These are phyloP conservation scores for Acyrthosiphon pisum DNA, from an alignment of 1,140 invertebrate species.

Conservation along the genomic window DNA sequence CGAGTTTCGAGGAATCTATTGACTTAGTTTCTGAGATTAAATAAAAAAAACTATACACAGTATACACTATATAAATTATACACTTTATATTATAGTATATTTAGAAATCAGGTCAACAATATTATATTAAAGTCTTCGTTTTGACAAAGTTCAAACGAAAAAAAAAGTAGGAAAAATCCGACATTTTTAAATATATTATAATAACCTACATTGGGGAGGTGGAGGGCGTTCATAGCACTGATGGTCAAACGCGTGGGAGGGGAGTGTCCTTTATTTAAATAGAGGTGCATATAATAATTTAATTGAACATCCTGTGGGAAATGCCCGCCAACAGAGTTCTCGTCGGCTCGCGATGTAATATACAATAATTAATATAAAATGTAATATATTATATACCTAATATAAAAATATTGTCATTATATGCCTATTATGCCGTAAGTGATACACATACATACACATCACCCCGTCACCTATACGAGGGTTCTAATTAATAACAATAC, in stretches of 20 bases:
- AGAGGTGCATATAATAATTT: neutral
- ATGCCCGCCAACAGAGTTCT: neutral
- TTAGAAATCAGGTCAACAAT: no score
- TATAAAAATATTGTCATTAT: neutral
- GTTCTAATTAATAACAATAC: neutral
- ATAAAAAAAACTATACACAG: no score
- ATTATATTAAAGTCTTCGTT: neutral
- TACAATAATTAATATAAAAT: neutral
- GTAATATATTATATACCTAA: neutral
- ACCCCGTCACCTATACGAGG: no score
- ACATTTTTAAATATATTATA: neutral
- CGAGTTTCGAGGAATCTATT: neutral
- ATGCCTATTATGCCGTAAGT: no score
- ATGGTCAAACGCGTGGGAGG: neutral
- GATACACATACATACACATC: no score
- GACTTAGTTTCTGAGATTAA: neutral
- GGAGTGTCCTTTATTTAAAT: neutral
- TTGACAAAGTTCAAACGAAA: no score
- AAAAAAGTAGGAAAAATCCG: neutral
- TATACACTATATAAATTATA: no score
- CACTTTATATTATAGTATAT: no score
- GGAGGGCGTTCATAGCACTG: neutral
- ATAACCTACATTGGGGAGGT: neutral
- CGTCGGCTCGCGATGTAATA: neutral
- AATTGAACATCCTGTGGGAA: conserved; percentile 53